Evolutionary conservation across 92 coral and sea anemone species (phyloP).

Genomic region (Umimayanthus kanabou): DNA sequence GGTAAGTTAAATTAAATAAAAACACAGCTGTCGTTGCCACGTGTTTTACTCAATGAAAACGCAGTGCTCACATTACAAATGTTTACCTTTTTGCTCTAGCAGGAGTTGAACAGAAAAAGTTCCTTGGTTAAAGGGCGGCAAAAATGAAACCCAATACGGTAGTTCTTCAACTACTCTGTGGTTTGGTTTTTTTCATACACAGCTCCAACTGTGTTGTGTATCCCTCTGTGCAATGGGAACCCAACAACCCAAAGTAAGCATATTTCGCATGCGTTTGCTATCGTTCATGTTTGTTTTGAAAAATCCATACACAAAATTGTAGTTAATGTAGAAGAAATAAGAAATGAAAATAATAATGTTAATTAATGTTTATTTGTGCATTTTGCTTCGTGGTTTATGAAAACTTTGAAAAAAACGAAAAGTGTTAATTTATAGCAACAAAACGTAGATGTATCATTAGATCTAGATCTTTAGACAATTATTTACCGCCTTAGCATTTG

Average conservation of each 20-base stretch:
- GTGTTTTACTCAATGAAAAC: not conserved
- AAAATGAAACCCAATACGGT: not conserved
- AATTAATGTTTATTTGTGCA: too few species aligned
- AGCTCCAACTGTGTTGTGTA: conserved; percentile 6
- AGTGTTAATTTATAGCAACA: too few species aligned
- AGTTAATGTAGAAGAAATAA: too few species aligned
- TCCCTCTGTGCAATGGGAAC: conserved; percentile 53
- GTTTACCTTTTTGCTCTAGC: not conserved
- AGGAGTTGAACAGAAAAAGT: not conserved
- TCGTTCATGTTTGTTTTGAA: not conserved
- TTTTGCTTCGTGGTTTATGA: too few species aligned
- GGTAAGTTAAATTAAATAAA: too few species aligned
- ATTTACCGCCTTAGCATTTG: too few species aligned
- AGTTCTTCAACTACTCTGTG: not conserved
- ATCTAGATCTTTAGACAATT: too few species aligned
- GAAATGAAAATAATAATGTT: too few species aligned
- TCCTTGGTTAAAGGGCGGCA: not conserved
- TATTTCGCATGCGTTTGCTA: not conserved
- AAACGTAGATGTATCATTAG: too few species aligned
- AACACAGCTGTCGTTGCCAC: not conserved
- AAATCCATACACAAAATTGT: too few species aligned
- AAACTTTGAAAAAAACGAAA: too few species aligned
- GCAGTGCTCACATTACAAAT: not conserved
- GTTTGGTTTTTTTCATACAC: not conserved
- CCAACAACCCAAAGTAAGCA: conserved; percentile 49